Conservation (phyloP, 2,888 invertebrate genomes). For the Boloria euphrosyne region DNA sequence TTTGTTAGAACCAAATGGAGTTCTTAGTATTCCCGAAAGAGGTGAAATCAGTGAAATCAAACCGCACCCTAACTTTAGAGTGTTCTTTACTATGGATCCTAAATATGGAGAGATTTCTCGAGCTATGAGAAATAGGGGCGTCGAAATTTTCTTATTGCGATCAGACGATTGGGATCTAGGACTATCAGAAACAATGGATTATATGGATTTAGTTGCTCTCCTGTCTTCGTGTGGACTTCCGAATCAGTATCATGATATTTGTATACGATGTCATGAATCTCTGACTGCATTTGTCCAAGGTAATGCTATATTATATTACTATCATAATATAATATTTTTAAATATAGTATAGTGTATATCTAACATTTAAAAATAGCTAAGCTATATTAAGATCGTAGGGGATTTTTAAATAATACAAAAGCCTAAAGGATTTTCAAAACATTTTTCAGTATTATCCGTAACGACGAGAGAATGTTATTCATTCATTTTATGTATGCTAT, state of each 20-base stretch:
- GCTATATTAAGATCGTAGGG: no score
- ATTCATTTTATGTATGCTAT: no score
- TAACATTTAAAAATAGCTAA: no score
- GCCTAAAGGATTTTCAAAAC: no score
- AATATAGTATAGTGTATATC: neutral
- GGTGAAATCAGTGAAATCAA: constrained; percentile 90
- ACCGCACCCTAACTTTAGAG: constrained; percentile 95
- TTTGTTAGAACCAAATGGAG: constrained; percentile 95
- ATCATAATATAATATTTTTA: neutral
- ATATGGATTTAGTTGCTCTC: constrained; percentile 71
- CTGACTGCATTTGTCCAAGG: constrained; percentile 74
- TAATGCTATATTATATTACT: constrained; percentile 45
- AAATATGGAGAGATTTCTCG: constrained; percentile 97
- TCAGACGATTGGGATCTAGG: constrained; percentile 59
- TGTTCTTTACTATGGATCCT: constrained; percentile 97
- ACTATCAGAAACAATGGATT: constrained; percentile 63
- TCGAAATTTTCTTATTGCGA: constrained; percentile 87
- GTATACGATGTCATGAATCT: constrained; percentile 65
- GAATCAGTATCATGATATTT: constrained; percentile 60
- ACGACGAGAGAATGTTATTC: no score
- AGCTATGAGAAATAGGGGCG: constrained; percentile 98
- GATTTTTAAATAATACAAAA: no score
- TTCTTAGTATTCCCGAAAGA: constrained; percentile 94
- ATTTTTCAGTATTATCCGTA: no score
- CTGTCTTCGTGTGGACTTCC: constrained; percentile 69